These are phyloP conservation scores for Pampus argenteus DNA, from an alignment of 2,797 vertebrate genomes.

Conservation along the genomic window DNA sequence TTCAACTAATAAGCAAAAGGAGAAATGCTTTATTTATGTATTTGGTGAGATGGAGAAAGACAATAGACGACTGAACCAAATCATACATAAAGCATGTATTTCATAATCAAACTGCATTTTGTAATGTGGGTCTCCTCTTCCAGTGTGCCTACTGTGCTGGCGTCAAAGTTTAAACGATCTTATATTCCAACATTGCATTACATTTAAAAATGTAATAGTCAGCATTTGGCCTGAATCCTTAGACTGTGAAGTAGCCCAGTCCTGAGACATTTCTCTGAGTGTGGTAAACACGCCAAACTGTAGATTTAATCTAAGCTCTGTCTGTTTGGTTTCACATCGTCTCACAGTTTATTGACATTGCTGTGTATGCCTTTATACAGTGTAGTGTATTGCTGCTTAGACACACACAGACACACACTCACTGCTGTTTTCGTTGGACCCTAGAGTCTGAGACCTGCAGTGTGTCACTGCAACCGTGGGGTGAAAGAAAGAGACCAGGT, in stretches of 20 bases:
- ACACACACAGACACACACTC: slow-evolving; percentile 53
- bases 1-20: neutral
- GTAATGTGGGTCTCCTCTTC: neutral
- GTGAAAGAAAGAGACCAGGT: slow-evolving; percentile 69
- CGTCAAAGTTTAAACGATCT: neutral
- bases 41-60: slow-evolving; percentile 1
- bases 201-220: neutral
- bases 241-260: slow-evolving; percentile 37
- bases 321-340: slow-evolving; percentile 73
- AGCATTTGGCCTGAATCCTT: neutral
- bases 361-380: slow-evolving; percentile 61
- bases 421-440: slow-evolving; percentile 77
- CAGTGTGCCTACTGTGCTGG: neutral
- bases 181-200: neutral
- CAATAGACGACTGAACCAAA: slow-evolving; percentile 2
- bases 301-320: slow-evolving; percentile 63
- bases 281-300: slow-evolving; percentile 19
- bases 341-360: slow-evolving; percentile 80
- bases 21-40: slow-evolving; percentile 16
- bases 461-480: slow-evolving; percentile 61
- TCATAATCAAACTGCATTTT: slow-evolving; percentile 29
- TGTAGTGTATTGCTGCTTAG: slow-evolving; percentile 35
- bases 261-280: slow-evolving; percentile 22
- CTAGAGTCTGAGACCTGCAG: slow-evolving; percentile 69
- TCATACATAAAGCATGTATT: slow-evolving; percentile 17